These are phyloP conservation scores for Clarias magur DNA, from an alignment of 2,113 vertebrate genomes.

Conservation along the genomic window DNA sequence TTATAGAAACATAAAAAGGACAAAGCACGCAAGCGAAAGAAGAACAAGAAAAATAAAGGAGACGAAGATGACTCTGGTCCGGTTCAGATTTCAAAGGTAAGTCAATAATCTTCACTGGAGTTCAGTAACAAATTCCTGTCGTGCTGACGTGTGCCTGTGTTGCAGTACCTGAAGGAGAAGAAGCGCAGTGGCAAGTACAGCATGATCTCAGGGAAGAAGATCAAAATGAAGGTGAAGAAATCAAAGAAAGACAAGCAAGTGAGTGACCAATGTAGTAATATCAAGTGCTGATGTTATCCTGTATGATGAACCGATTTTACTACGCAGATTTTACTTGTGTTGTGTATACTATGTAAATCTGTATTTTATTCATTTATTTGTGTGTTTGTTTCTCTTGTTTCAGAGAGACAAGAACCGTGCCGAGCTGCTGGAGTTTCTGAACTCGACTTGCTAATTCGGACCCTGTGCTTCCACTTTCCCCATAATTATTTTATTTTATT, in stretches of 20 bases:
- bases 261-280: slow-evolving; percentile 24
- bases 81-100: slow-evolving; percentile 87
- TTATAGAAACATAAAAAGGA: slow-evolving; percentile 84
- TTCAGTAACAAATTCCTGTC: not conserved
- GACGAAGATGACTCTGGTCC: slow-evolving; percentile 75
- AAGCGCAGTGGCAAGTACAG: slow-evolving; percentile 87
- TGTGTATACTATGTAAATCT: not conserved
- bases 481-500: slow-evolving; percentile 1
- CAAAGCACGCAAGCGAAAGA: slow-evolving; percentile 82
- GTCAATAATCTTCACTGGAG: not conserved
- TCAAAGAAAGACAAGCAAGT: slow-evolving; percentile 91
- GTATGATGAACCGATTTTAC: not conserved
- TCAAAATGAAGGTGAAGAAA: slow-evolving; percentile 93
- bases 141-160: not conserved
- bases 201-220: slow-evolving; percentile 92
- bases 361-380: not conserved
- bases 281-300: not conserved
- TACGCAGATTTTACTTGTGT: not conserved
- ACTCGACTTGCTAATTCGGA: slow-evolving; percentile 78
- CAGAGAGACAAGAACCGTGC: slow-evolving; percentile 86
- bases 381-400: not conserved
- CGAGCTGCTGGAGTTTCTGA: slow-evolving; percentile 85
- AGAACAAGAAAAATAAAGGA: slow-evolving; percentile 80
- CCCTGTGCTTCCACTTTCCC: slow-evolving; percentile 19
- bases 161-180: slow-evolving; percentile 84